Base-by-base conservation (phyloP, 2,888 invertebrate species). In the Imbricaverruca yamaguchii region DNA sequence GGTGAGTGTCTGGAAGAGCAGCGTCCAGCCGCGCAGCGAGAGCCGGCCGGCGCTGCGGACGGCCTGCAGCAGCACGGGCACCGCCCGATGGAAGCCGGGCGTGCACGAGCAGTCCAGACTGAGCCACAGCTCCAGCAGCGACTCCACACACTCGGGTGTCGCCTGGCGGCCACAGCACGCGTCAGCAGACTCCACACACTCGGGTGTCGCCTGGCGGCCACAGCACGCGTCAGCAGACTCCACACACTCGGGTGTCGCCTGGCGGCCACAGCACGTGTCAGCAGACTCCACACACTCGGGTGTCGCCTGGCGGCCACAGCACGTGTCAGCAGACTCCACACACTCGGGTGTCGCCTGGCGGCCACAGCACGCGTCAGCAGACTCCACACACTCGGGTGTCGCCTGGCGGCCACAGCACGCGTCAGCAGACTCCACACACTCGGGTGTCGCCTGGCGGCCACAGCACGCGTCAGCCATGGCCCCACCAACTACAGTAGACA, bases 111-210 rank as follows among this genome's bases (percentile, higher is more conserved):
- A 87, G 84, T 94, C 95, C 83, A 96, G 89, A 6, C 94, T 95
- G 83, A 96, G 89, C 94, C 96, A 96, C 84, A 96, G 89, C 84
- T 94, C 93, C 65, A 96, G 89, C 80, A 94, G 92, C 86, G 94
- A 91, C 88, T 96, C 96, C 86, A 96, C 90, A 86, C 53, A 74
- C 18, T 39, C 93, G 92, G 39, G 92, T 90, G 86, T 93, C 91
- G 80, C 92, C 91, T 87, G 91, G 91, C 90, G 92, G 87, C 9
- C 85, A 85, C 80, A 82, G 39, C 39, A 39, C 39, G 39, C 39
- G 39, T 39, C 39, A 39, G 39, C 39, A 39, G 39, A 39, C 39
- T 39, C 39, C 39, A 39, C 39, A 39, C 39, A 39, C 39, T 39
- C 85, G 83, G 87, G 87, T 93, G 90, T 90, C 87, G 84, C 94